A percentile compares a stretch with the other conserved stretches of the same genome.
These are phyloP conservation scores for Aradophagus sp. DNA, from an alignment of 1,140 invertebrate genomes.

Conservation along the genomic window DNA sequence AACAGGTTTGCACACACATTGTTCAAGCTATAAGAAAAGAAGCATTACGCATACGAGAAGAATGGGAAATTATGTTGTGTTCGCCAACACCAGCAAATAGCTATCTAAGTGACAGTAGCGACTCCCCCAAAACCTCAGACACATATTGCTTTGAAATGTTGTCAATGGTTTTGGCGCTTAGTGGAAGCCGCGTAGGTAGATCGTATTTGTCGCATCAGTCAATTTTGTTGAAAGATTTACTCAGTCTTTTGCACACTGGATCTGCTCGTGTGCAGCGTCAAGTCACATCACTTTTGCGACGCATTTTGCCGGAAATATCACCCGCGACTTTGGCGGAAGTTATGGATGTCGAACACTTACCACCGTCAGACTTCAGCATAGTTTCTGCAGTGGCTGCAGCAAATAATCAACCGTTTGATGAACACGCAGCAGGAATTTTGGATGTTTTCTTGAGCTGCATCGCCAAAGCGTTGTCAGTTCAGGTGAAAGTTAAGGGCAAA, in stretches of 20 bases:
- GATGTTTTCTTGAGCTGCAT: constrained; percentile 92
- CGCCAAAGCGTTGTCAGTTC: constrained; percentile 89
- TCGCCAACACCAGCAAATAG: constrained; percentile 70
- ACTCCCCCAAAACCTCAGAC: constrained; percentile 80
- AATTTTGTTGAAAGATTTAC: constrained; percentile 87
- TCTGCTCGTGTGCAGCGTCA: constrained; percentile 95
- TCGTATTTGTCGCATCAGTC: constrained; percentile 92
- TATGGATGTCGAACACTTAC: constrained; percentile 80
- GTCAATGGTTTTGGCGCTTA: constrained; percentile 94
- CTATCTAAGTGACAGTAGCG: constrained; percentile 68
- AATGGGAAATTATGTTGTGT: constrained; percentile 84
- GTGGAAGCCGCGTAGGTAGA: constrained; percentile 92
- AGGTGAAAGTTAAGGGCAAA: constrained; percentile 88
- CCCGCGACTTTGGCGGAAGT: constrained; percentile 81
- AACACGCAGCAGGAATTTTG: constrained; percentile 80
- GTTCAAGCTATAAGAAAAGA: constrained; percentile 94
- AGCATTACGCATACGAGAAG: constrained; percentile 86
- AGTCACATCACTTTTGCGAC: constrained; percentile 85
- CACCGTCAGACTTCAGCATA: constrained; percentile 87
- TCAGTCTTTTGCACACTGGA: constrained; percentile 93
- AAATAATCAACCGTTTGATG: constrained; percentile 81
- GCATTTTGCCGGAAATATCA: constrained; percentile 89
- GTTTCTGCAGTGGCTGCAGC: constrained; percentile 73
- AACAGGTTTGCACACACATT: constrained; percentile 91
- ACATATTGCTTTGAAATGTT: constrained; percentile 99